A percentile compares a stretch with the other conserved stretches of the same genome.
Conservation (phyloP, 2,113 vertebrate species). For the Geothlypis trichas region DNA sequence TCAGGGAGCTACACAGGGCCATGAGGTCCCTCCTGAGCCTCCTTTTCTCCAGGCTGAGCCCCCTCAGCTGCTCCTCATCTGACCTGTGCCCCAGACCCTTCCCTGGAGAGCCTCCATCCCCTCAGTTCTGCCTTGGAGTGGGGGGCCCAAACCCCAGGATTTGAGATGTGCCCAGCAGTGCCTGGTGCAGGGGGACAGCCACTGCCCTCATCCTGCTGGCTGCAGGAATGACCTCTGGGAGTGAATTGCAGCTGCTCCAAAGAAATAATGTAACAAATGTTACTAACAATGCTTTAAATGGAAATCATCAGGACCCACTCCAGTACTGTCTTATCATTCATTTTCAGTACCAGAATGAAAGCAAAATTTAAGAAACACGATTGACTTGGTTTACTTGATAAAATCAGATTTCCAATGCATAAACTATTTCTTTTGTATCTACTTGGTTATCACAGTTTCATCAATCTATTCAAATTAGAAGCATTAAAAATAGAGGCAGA, state of each 20-base stretch:
- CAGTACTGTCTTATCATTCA: not conserved
- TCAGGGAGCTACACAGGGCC: not conserved
- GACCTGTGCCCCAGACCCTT: not conserved
- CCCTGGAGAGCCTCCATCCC: not conserved
- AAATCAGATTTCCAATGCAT: not conserved
- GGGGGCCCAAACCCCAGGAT: not conserved
- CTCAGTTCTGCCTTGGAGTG: not conserved
- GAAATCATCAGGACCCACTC: not conserved
- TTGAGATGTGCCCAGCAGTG: not conserved
- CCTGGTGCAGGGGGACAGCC: accelerated
- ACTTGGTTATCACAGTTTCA: not conserved
- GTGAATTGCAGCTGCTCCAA: not conserved
- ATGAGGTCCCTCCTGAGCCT: not conserved
- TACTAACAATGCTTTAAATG: not conserved
- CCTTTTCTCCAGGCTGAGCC: not conserved
- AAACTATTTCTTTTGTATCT: not conserved
- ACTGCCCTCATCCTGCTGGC: not conserved
- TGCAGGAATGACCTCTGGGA: not conserved
- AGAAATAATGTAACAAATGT: not conserved
- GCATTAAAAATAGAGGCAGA: not conserved
- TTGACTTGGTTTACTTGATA: not conserved
- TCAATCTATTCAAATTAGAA: not conserved
- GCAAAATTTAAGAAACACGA: not conserved
- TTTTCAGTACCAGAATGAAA: not conserved
- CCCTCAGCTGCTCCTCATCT: not conserved